A percentile compares a stretch with the other conserved stretches of the same genome.
Conservation (phyloP, 2,888 invertebrate species). For the Cloeon dipterum region DNA sequence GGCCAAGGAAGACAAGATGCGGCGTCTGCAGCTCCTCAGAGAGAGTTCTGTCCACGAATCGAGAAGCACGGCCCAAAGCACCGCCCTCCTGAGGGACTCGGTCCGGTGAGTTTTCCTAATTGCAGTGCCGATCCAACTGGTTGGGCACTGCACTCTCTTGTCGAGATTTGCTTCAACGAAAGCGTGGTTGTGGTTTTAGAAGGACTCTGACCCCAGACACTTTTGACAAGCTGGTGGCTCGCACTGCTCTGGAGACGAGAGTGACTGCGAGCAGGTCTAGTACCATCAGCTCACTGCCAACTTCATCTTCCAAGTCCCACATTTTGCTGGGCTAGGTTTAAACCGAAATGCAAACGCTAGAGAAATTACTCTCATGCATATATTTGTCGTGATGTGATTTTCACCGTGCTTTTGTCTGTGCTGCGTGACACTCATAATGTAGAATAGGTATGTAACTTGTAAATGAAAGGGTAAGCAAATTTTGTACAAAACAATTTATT, state of each 20-base stretch:
- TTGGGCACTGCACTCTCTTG: no score
- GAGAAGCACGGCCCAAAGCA: conserved; percentile 12
- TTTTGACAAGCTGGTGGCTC: conserved; percentile 13
- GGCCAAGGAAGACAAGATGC: conserved; percentile 11
- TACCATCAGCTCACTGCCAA: conserved; percentile 1
- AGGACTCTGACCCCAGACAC: conserved; percentile 13
- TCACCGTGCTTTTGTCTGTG: no score
- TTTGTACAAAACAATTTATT: conserved; percentile 6
- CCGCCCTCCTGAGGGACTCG: conserved; percentile 13
- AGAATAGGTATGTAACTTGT: no score
- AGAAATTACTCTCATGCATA: no score
- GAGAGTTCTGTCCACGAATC: conserved; percentile 12
- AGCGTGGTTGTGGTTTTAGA: conserved; percentile 9
- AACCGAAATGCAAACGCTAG: no score
- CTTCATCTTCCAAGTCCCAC: background rate
- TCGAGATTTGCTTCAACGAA: no score
- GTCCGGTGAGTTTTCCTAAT: conserved; percentile 10
- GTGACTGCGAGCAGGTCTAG: background rate
- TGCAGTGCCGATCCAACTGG: no score
- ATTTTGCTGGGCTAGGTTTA: conserved; percentile 2
- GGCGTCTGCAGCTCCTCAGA: conserved; percentile 11
- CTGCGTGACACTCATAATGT: no score
- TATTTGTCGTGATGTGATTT: no score
- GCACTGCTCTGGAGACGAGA: conserved; percentile 11
- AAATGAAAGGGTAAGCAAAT: no score